Evolutionary conservation across 2,113 vertebrate genomes (phyloP).

Genomic region (Mobula hypostoma): DNA sequence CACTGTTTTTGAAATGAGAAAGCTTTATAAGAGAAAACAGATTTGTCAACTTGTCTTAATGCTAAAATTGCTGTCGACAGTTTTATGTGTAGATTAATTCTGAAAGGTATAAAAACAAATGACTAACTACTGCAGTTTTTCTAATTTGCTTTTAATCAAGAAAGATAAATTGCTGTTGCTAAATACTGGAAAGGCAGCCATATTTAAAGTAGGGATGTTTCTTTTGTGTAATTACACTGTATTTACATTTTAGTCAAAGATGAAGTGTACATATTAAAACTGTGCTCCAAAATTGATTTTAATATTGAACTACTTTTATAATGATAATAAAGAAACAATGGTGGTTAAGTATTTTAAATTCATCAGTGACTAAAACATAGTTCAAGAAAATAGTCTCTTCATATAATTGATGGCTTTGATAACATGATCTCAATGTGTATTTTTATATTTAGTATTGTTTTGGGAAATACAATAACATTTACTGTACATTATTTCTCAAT

Average conservation of each 20-base stretch:
- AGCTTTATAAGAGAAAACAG: conserved; percentile 61
- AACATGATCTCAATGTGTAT: not conserved
- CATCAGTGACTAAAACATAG: not conserved
- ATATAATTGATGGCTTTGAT: not conserved
- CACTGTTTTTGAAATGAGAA: conserved; percentile 53
- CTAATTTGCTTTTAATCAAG: conserved; percentile 58
- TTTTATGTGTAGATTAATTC: conserved; percentile 45
- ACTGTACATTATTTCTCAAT: no score
- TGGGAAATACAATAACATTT: not conserved
- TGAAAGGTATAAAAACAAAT: conserved; percentile 49
- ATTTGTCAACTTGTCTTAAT: conserved; percentile 66
- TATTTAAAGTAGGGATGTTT: not conserved
- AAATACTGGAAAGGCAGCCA: not conserved
- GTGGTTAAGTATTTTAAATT: not conserved
- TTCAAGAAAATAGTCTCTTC: not conserved
- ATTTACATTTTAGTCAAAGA: not conserved
- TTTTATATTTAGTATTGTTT: not conserved
- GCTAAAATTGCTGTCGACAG: conserved; percentile 44
- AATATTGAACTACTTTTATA: not conserved
- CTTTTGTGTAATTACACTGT: not conserved
- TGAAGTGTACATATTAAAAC: not conserved
- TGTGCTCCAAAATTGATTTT: not conserved
- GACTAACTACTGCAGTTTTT: conserved; percentile 43
- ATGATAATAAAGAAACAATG: not conserved
- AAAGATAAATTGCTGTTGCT: conserved; percentile 70